Conservation (phyloP, 1,140 invertebrate genomes). For the Phenacoccus solenopsis region DNA sequence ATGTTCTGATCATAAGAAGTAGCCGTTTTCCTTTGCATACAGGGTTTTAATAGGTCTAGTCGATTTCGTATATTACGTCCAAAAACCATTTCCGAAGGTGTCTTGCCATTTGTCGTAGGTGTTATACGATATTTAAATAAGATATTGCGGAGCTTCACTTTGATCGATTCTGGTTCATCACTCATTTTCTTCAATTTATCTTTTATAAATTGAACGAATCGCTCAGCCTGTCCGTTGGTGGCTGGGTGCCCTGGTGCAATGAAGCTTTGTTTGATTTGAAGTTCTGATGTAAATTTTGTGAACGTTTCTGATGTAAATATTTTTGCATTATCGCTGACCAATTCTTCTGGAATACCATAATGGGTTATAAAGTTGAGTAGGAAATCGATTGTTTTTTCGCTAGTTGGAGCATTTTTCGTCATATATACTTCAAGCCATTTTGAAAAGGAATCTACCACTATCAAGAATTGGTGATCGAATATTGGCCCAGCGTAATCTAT, state of each 20-base stretch:
- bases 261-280: conserved; percentile 25
- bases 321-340: conserved; percentile 30
- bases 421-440: conserved; percentile 33
- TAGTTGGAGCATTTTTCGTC: conserved; percentile 21
- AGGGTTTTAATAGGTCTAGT: too few relatives aligned
- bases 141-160: too few relatives aligned
- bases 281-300: conserved; percentile 24
- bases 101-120: too few relatives aligned
- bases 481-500: not conserved
- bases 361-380: conserved; percentile 24
- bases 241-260: conserved; percentile 28
- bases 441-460: conserved; percentile 25
- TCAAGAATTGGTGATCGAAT: not conserved
- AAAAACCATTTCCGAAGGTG: too few relatives aligned
- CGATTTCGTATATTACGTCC: too few relatives aligned
- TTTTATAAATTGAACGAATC: conserved; percentile 34
- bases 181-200: conserved; percentile 32
- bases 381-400: conserved; percentile 20
- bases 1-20: too few relatives aligned
- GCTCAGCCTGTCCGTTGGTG: conserved; percentile 30
- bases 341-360: conserved; percentile 25
- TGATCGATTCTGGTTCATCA: too few relatives aligned
- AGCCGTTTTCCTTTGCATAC: too few relatives aligned
- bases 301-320: conserved; percentile 27
- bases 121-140: too few relatives aligned